Base-by-base conservation (phyloP, 2,888 invertebrate species). In the Microdon myrmicae region DNA sequence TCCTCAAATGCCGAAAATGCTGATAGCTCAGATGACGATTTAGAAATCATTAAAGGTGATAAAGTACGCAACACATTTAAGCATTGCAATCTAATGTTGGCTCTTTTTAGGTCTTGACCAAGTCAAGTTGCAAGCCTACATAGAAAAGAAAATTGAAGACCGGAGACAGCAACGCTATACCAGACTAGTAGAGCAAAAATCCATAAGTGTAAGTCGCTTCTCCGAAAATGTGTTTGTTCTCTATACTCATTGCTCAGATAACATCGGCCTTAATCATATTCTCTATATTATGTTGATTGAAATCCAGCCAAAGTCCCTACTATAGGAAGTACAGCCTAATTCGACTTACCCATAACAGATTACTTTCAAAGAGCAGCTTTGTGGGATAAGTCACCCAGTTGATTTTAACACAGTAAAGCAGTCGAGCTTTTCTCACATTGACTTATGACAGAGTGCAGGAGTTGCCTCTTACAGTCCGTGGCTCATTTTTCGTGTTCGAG, bases 131-230 rank as follows among this genome's bases (percentile, higher is more conserved):
- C 67, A 70, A 8, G 72, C 75, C 1, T 75, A 73, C 23, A 70
- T 75, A 7, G 75, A 76, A 67, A 81, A 81, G 4, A 79, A 84
- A 66, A 83, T 85, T 61, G 70, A 70, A 14, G 79, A 83, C 34
- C 79, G 85, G 4, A 84, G 85, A 1, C 84, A 85, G 12, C 83
- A 86, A 32, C 75, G 78, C 8, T 77, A 77, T 45, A 73, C 55
- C 39, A 71, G 73, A 0, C 81, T 88, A 4, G 86, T 86, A 3
- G 84, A 85, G 13, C 85, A 87, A 69, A 80, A 85, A 48, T 83
- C 86, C 2, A 88, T 88, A 34, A 88, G 88, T 73, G 76, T 76
- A 69, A 73, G 72, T 72, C 6, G n/a, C 10, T 9, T 1, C 5
- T 6, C 3, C 1, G 6, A 8, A 14, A 4, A 12, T 3, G n/a